These are phyloP conservation scores for Sylvia borin DNA, from an alignment of 2,797 vertebrate genomes.

Conservation along the genomic window DNA sequence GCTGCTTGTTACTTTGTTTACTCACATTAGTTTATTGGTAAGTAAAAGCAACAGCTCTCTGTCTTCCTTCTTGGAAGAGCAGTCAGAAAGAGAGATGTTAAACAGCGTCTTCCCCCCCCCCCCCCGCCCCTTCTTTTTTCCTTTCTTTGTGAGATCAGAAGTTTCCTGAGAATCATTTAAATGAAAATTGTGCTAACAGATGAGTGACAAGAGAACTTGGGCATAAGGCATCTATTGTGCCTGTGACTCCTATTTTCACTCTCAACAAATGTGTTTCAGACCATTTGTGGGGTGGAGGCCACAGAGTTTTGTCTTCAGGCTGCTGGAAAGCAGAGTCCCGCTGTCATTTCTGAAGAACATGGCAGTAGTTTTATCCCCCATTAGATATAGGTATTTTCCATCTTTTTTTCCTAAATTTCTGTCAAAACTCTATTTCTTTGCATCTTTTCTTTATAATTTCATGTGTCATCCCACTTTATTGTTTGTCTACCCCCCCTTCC, in stretches of 20 bases:
- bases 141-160: neutral
- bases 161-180: neutral
- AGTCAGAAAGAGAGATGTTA: neutral
- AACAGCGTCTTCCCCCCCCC: neutral
- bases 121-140: neutral
- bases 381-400: neutral
- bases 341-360: neutral
- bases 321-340: neutral
- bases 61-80: neutral
- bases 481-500: accelerated
- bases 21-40: neutral
- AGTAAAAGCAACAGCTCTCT: neutral
- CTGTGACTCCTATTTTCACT: neutral
- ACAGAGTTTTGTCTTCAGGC: neutral
- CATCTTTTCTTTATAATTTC: neutral
- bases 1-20: neutral
- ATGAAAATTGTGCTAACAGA: neutral
- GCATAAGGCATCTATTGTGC: neutral
- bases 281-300: neutral
- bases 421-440: neutral
- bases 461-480: neutral
- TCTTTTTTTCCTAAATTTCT: neutral
- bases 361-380: neutral
- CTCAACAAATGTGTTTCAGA: neutral
- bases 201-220: neutral